Percentiles rank a stretch among this genome's conserved stretches.
Conservation (phyloP, 2,113 vertebrate genomes). For the Nothocercus julius region DNA sequence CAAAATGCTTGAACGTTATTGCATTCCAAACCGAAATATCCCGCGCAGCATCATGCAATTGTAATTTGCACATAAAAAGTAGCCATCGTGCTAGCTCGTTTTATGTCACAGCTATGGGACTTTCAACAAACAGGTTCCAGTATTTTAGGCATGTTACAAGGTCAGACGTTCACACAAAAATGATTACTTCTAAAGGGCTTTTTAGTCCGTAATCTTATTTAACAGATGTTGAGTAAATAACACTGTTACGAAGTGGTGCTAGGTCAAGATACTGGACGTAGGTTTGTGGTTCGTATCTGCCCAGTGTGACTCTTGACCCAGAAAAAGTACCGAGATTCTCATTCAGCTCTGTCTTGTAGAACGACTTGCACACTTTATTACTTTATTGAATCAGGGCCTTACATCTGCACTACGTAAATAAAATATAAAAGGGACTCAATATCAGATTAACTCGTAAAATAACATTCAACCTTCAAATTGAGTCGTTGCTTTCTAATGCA, state of each 20-base stretch:
- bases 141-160: neutral
- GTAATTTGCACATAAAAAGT: neutral
- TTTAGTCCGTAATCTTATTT: neutral
- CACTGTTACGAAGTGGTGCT: neutral
- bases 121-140: neutral
- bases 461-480: neutral
- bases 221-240: neutral
- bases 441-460: constrained; percentile 38
- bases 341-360: neutral
- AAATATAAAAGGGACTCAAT: constrained; percentile 14
- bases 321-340: neutral
- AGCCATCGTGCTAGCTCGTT: neutral
- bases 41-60: too few species aligned
- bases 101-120: neutral
- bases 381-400: neutral
- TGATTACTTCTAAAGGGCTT: rapidly evolving
- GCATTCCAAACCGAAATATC: neutral
- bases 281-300: neutral
- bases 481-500: neutral
- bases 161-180: neutral
- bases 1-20: neutral
- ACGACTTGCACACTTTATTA: neutral
- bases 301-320: neutral
- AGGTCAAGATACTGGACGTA: neutral
- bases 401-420: constrained; percentile 22